Evolutionary conservation across 2,888 invertebrate genomes (phyloP).

Genomic region (Lysandra bellargus): DNA sequence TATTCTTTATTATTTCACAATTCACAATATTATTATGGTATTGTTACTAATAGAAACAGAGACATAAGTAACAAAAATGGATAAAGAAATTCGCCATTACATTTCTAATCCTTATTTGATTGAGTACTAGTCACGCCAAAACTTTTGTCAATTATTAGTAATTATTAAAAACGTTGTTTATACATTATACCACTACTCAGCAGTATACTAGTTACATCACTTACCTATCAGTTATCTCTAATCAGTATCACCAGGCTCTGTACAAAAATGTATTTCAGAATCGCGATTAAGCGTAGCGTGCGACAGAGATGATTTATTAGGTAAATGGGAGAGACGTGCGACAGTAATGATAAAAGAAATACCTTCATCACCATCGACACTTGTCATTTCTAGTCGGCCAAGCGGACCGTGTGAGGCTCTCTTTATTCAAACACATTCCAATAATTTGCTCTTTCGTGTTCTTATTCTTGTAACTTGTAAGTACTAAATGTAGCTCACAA

Average conservation of each 20-base stretch:
- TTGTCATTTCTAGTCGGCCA: background rate
- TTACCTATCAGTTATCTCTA: background rate
- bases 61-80: background rate
- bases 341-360: slow-evolving; percentile 1
- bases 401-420: background rate
- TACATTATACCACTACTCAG: no score
- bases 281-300: background rate
- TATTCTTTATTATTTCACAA: background rate
- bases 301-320: background rate
- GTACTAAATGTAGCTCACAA: no score
- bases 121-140: background rate
- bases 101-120: background rate
- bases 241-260: background rate
- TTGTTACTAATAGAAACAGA: background rate
- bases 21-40: background rate
- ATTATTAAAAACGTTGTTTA: no score
- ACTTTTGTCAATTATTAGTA: background rate
- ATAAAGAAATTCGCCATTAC: background rate
- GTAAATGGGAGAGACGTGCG: slow-evolving; percentile 4
- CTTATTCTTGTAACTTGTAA: no score
- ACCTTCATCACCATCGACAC: background rate
- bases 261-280: background rate
- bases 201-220: background rate
- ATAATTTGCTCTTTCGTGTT: background rate
- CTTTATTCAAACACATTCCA: slow-evolving; percentile 7